Evolutionary conservation across 2,113 vertebrate genomes (phyloP).

Genomic region (Crotalus viridis): DNA sequence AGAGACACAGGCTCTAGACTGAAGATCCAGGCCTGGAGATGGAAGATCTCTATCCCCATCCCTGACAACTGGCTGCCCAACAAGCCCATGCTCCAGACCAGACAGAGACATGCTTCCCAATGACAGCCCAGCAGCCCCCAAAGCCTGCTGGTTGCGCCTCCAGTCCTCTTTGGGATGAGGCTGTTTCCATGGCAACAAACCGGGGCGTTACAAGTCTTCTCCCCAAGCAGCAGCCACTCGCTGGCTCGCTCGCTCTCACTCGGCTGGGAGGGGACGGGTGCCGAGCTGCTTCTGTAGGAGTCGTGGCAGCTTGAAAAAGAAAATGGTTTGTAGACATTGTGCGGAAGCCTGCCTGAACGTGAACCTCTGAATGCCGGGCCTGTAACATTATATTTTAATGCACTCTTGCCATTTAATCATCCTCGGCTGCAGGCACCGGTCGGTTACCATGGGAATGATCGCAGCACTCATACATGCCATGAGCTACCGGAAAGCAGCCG

Average conservation of each 20-base stretch:
- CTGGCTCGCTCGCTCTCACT: slow-evolving; percentile 37
- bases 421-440: slow-evolving; percentile 71
- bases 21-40: neutral
- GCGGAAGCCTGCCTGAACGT: slow-evolving; percentile 67
- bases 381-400: slow-evolving; percentile 73
- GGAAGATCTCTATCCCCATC: neutral
- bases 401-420: slow-evolving; percentile 73
- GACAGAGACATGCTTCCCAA: neutral
- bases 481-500: slow-evolving; percentile 65
- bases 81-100: neutral
- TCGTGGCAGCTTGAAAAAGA: slow-evolving; percentile 30
- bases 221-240: slow-evolving; percentile 41
- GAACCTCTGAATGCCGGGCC: slow-evolving; percentile 69
- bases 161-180: slow-evolving; percentile 47
- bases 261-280: slow-evolving; percentile 43
- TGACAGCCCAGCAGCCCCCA: neutral
- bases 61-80: neutral
- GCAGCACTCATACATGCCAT: slow-evolving; percentile 68
- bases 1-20: accelerated
- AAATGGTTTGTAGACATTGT: slow-evolving; percentile 59
- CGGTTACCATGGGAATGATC: slow-evolving; percentile 78
- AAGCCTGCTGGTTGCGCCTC: neutral
- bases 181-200: slow-evolving; percentile 69
- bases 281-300: neutral
- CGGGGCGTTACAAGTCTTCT: slow-evolving; percentile 69